Evolutionary conservation across 2,113 vertebrate species (phyloP).

Genomic region (Phrynosoma blainvillii): DNA sequence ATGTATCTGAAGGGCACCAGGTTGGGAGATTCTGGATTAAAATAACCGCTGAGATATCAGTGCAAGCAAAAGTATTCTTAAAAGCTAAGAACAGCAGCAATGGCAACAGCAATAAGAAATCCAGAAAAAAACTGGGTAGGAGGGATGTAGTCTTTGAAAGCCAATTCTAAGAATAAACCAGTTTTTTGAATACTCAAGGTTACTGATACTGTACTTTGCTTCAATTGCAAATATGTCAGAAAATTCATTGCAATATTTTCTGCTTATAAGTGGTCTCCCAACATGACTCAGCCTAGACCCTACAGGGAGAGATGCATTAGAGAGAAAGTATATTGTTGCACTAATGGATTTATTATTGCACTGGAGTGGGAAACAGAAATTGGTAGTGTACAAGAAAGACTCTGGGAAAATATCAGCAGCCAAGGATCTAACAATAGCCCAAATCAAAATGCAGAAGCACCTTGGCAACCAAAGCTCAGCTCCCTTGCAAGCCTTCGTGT

Average conservation of each 20-base stretch:
- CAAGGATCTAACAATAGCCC: background rate
- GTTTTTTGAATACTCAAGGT: background rate
- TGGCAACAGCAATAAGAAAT: background rate
- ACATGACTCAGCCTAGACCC: slow-evolving; percentile 14
- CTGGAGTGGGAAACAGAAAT: slow-evolving; percentile 4
- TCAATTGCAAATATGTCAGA: background rate
- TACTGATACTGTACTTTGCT: background rate
- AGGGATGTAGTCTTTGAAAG: background rate
- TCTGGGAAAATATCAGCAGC: background rate
- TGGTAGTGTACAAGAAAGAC: background rate
- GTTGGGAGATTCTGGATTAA: no score
- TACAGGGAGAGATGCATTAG: slow-evolving; percentile 6
- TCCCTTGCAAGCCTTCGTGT: background rate
- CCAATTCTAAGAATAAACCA: background rate
- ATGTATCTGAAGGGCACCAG: no score
- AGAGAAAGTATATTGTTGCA: background rate
- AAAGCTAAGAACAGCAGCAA: background rate
- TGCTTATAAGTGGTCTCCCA: slow-evolving; percentile 1
- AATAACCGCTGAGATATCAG: background rate
- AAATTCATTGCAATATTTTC: background rate
- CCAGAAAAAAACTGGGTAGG: no score
- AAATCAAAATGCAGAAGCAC: rapidly evolving
- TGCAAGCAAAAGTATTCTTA: background rate
- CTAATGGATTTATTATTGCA: slow-evolving; percentile 12
- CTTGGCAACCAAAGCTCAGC: background rate